phyloP scores from a whole-genome alignment of 2,113 vertebrate species.

The Microtus richardsoni region DNA sequence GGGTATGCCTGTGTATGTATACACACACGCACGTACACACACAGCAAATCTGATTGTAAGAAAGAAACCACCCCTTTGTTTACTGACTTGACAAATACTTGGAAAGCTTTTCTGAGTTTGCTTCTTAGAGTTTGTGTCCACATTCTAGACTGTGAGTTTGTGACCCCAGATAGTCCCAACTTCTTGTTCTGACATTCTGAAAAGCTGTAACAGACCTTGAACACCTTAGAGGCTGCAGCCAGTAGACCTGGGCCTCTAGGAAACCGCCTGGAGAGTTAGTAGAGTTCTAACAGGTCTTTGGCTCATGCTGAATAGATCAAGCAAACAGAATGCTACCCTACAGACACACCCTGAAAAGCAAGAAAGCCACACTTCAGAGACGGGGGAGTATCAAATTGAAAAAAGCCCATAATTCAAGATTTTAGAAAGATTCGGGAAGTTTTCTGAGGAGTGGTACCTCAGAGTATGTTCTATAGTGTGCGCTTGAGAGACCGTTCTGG shows the following conservation, averaged over 20 bases:
- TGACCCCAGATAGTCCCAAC: not conserved
- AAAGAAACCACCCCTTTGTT: not conserved
- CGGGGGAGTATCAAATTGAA: not conserved
- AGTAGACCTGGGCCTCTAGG: not conserved
- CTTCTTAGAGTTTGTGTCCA: not conserved
- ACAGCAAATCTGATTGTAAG: not conserved
- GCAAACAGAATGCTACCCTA: conserved; percentile 5
- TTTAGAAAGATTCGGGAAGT: not conserved
- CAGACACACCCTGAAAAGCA: not conserved
- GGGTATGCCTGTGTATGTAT: too few species aligned
- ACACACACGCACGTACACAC: not conserved
- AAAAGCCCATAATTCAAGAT: not conserved
- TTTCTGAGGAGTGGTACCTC: not conserved
- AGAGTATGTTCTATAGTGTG: not conserved
- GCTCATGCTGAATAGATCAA: not conserved
- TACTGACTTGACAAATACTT: not conserved
- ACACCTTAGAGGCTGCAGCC: not conserved
- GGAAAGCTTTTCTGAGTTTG: conserved; percentile 19
- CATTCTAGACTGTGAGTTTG: not conserved
- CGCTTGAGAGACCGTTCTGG: not conserved
- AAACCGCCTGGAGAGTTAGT: not conserved
- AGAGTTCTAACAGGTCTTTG: not conserved
- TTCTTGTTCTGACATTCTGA: not conserved
- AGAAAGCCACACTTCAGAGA: not conserved
- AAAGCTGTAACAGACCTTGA: fast-evolving